Base-by-base conservation (phyloP, 2,113 vertebrate species). In the Tragelaphus buxtoni region DNA sequence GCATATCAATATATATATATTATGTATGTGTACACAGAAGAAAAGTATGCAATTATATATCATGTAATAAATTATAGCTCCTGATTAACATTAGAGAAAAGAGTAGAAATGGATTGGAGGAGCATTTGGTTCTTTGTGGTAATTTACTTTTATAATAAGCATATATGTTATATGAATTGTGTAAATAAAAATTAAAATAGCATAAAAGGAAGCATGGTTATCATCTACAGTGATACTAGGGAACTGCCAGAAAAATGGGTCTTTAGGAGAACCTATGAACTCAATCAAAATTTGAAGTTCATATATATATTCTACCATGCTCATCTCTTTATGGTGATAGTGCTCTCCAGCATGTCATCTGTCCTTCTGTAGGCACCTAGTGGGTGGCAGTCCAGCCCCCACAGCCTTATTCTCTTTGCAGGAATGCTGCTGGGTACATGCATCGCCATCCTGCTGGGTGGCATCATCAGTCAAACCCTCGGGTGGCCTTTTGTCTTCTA, bases 401-500 rank as follows among this genome's bases (percentile, higher is more conserved):
- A 45, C 6, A 2, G 22, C 30, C 26, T 49, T 42, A 16, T 49
- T 88, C 26, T 95, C 79, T 89, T 72, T 77, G 28, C 69, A 98
- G 97, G 99, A 32, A 90, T 94, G 7, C 97, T 58, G 79, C 98
- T 99, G 28, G 99, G 99, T 11, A 93, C 98, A 51, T 99, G 99
- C 14, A 0, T 98, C n/a, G 97, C 98, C 11, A 93, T 98, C 96
- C 98, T 99, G 55, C 96, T 99, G 61, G 99, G 98, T 17, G 98
- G 98, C 85, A 84, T 97, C 91, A 98, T 99, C 97, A 98, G 98
- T 97, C 97, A 99, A 26, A 96, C 49, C 4, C 94, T 99, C 14
- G 99, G 99, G 84, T 99, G 99, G 99, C 99, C 99, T 14, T 98
- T 98, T 5, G 99, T 98, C 74, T 99, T 99, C 98, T 99, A 99